A percentile compares a stretch with the other conserved stretches of the same genome.
Conservation (phyloP, 2,888 invertebrate species). For the Tachina grossa region DNA sequence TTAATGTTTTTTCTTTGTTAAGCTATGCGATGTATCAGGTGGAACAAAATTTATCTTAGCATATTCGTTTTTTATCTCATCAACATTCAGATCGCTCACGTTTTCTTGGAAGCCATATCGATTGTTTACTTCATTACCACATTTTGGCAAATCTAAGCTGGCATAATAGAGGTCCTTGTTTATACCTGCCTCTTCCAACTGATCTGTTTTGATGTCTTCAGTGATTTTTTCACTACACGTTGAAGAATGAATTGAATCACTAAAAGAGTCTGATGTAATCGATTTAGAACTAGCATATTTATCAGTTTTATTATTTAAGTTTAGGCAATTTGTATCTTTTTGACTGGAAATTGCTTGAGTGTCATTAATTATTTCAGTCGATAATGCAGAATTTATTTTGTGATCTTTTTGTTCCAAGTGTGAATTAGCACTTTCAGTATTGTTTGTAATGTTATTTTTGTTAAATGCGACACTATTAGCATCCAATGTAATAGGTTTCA, state of each 20-base stretch:
- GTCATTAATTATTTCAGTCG: neutral
- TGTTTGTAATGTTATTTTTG: neutral
- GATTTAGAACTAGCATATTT: neutral
- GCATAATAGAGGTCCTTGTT: constrained; percentile 86
- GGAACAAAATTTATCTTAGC: constrained; percentile 91
- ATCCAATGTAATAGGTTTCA: constrained; percentile 82
- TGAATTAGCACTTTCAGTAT: neutral
- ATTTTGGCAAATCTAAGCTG: constrained; percentile 85
- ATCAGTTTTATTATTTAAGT: constrained; percentile 1
- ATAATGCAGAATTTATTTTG: neutral
- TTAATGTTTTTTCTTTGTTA: constrained; percentile 18
- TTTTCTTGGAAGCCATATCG: constrained; percentile 77
- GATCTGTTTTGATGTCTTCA: neutral
- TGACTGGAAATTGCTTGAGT: neutral
- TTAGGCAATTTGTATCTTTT: neutral
- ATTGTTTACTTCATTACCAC: constrained; percentile 71
- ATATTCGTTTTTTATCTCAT: constrained; percentile 83
- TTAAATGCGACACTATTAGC: neutral
- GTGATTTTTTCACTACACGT: neutral
- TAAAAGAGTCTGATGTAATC: neutral
- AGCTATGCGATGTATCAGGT: constrained; percentile 75
- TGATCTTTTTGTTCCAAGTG: constrained; percentile 4
- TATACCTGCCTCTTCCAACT: constrained; percentile 76
- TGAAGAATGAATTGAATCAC: constrained; percentile 4
- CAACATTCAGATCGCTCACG: constrained; percentile 56